These are phyloP conservation scores for Glyptemys insculpta DNA, from an alignment of 2,797 vertebrate species.

Conservation along the genomic window DNA sequence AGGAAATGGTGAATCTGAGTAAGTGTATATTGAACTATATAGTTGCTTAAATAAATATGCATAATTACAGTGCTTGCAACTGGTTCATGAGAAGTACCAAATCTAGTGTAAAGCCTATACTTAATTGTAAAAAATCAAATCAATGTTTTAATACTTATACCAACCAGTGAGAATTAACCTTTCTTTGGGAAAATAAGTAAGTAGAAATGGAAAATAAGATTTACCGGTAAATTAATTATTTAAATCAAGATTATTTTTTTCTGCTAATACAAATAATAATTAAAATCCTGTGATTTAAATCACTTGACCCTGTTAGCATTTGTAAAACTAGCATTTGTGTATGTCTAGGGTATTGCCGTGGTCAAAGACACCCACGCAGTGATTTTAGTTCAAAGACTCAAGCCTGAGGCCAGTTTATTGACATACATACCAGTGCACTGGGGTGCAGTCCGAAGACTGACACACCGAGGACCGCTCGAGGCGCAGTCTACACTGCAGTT, in stretches of 20 bases:
- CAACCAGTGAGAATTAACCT: background rate
- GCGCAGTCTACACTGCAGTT: background rate
- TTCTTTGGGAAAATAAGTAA: background rate
- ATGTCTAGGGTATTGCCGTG: background rate
- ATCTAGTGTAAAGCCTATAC: background rate
- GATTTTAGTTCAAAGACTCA: too few species aligned
- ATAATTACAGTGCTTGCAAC: background rate
- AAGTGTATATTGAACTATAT: background rate
- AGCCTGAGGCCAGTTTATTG: too few species aligned
- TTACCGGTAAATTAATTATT: background rate
- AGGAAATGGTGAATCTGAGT: too few species aligned
- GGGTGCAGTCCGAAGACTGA: too few species aligned
- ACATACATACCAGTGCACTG: too few species aligned
- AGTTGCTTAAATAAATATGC: fast-evolving
- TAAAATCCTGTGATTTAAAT: background rate
- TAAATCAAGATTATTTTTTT: background rate
- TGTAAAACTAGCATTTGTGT: background rate
- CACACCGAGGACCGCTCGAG: too few species aligned
- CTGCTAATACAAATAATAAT: slow-evolving; percentile 2
- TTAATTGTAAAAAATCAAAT: background rate
- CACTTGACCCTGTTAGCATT: background rate
- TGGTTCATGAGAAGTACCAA: background rate
- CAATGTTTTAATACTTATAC: background rate
- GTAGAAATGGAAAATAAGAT: background rate
- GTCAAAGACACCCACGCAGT: too few species aligned